These are phyloP conservation scores for Drosophila pachea DNA, from an alignment of 1,140 invertebrate species.

Conservation along the genomic window DNA sequence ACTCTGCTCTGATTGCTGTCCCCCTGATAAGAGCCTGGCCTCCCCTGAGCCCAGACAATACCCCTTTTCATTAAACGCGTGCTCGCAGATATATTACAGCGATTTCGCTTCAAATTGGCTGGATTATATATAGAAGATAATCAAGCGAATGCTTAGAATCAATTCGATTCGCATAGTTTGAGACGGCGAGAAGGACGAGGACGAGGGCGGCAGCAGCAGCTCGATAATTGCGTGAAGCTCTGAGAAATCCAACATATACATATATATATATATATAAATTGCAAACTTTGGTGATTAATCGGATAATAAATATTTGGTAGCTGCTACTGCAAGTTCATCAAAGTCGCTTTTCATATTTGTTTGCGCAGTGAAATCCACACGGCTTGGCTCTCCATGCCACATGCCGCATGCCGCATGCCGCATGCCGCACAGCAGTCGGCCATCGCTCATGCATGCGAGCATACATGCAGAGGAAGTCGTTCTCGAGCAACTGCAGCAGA, in stretches of 20 bases:
- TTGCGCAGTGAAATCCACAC: constrained; percentile 42
- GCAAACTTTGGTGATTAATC: constrained; percentile 27
- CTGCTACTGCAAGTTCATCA: constrained; percentile 46
- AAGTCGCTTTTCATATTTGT: constrained; percentile 43
- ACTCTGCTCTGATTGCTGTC: constrained; percentile 25
- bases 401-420: not conserved
- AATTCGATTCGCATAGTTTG: no score
- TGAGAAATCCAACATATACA: not conserved
- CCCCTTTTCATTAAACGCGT: no score
- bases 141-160: no score
- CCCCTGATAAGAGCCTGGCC: no score
- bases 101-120: no score
- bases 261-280: not conserved
- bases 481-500: constrained; percentile 10
- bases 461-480: constrained; percentile 7
- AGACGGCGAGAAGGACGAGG: no score
- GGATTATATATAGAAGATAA: no score
- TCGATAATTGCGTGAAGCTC: no score
- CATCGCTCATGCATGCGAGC: constrained; percentile 47
- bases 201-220: no score
- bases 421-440: not conserved
- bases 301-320: constrained; percentile 23
- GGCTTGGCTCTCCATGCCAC: constrained; percentile 1
- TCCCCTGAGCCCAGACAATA: not conserved
- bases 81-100: no score